A percentile compares a stretch with the other conserved stretches of the same genome.
Conservation (phyloP, 2,113 vertebrate genomes). For the Misgurnus mizolepis region DNA sequence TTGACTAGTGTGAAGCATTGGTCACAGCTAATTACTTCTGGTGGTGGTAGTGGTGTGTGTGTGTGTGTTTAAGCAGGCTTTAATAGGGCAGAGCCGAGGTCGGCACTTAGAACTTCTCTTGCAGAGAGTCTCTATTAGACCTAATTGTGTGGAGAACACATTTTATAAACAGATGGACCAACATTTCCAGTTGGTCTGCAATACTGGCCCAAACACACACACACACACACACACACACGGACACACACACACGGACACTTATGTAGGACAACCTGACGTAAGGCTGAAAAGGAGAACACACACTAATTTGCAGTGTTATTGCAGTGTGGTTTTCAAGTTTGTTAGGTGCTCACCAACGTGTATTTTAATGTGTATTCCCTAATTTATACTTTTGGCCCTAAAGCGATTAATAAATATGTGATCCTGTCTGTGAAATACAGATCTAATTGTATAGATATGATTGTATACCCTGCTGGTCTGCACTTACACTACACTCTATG, state of each 20-base stretch:
- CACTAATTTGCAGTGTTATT: background rate
- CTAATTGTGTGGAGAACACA: constrained; percentile 33
- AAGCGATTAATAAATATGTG: too few species aligned
- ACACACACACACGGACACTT: background rate
- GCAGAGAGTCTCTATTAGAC: constrained; percentile 42
- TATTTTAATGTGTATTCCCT: background rate
- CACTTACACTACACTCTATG: too few species aligned
- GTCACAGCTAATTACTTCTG: constrained; percentile 47
- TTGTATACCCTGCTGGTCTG: too few species aligned
- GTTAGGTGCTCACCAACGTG: constrained; percentile 26
- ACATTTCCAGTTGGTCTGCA: constrained; percentile 46
- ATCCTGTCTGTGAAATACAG: too few species aligned
- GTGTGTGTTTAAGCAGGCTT: constrained; percentile 15
- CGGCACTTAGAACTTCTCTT: constrained; percentile 25
- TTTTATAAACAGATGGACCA: constrained; percentile 46
- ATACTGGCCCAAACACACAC: constrained; percentile 12
- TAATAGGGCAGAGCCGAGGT: constrained; percentile 29
- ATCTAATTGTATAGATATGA: too few species aligned
- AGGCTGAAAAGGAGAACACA: constrained; percentile 16
- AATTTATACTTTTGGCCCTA: too few species aligned
- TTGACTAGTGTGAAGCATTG: constrained; percentile 32
- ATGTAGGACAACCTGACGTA: constrained; percentile 43
- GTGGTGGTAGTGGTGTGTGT: constrained; percentile 21
- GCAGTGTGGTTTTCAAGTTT: background rate
- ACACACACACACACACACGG: background rate